Percentiles rank a stretch among this genome's conserved stretches.
These are phyloP conservation scores for Apodemia mormo DNA, from an alignment of 2,888 invertebrate species.

Conservation along the genomic window DNA sequence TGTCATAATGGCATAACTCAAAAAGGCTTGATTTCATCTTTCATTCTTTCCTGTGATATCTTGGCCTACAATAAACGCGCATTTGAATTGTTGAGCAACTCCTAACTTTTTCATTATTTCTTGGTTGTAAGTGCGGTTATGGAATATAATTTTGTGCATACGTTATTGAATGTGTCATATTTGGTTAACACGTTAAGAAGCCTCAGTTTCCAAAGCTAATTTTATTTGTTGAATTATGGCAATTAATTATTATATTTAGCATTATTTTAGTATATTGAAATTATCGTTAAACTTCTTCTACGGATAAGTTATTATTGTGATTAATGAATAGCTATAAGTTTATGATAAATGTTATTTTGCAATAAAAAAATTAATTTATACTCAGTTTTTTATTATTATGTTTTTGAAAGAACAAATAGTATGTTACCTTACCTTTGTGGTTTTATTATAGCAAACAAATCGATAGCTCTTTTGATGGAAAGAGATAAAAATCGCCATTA, in stretches of 20 bases:
- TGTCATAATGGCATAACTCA: too few species aligned
- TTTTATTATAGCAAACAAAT: too few species aligned
- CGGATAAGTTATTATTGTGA: slow-evolving; percentile 60
- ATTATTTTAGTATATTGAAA: slow-evolving; percentile 35
- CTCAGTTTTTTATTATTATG: neutral
- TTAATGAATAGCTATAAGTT: slow-evolving; percentile 45
- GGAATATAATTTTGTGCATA: neutral
- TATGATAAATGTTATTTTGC: slow-evolving; percentile 47
- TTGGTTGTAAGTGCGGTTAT: neutral
- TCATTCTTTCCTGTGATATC: too few species aligned
- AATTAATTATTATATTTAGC: slow-evolving; percentile 40
- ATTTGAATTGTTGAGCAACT: neutral
- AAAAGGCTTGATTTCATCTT: too few species aligned
- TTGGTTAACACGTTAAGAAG: slow-evolving; percentile 22
- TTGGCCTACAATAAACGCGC: neutral
- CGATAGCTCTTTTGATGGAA: too few species aligned
- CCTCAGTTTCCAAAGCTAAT: slow-evolving; percentile 61
- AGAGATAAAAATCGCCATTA: too few species aligned
- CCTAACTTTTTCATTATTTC: neutral
- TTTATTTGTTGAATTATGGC: slow-evolving; percentile 22
- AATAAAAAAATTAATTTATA: slow-evolving; percentile 43
- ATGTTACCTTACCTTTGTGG: too few species aligned
- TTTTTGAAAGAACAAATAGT: too few species aligned
- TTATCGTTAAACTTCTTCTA: slow-evolving; percentile 29
- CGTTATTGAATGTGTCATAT: neutral